Conservation (phyloP, 1,140 invertebrate genomes). For the Stegodyphus dumicola region DNA sequence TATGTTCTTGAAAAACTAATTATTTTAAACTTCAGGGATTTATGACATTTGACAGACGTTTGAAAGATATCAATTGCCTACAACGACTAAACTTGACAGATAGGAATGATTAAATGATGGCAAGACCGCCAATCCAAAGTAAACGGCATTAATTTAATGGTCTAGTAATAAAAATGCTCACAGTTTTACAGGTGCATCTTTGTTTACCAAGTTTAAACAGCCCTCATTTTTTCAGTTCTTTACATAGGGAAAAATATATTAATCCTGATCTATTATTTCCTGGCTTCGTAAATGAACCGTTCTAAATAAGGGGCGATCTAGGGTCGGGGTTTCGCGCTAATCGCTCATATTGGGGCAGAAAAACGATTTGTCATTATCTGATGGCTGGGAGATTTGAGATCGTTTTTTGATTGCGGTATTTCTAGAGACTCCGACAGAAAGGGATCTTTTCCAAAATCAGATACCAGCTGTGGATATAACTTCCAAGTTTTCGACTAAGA, state of each 20-base stretch:
- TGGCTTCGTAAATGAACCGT: conserved; percentile 9
- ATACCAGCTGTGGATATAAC: too few species aligned
- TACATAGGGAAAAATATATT: not conserved
- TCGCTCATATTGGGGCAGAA: conserved; percentile 35
- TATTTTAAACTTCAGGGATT: too few species aligned
- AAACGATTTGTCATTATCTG: conserved; percentile 58
- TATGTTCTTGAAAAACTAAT: too few species aligned
- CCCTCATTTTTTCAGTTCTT: not conserved
- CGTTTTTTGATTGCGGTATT: conserved; percentile 48
- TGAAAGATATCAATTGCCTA: not conserved
- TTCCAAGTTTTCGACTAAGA: too few species aligned
- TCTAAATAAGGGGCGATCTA: conserved; percentile 15
- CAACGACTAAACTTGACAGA: not conserved
- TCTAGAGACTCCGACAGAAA: not conserved
- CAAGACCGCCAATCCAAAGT: not conserved
- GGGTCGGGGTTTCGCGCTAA: conserved; percentile 13
- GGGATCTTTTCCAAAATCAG: conserved; percentile 39
- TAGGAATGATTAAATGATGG: not conserved
- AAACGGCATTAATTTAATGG: not conserved
- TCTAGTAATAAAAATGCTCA: not conserved
- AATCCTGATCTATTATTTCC: not conserved
- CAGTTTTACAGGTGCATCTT: not conserved
- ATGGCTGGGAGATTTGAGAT: conserved; percentile 13
- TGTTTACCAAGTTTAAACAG: not conserved
- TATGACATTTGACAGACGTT: too few species aligned